Conservation (phyloP, 2,113 vertebrate species). For the Ophthalmotilapia sp. region DNA sequence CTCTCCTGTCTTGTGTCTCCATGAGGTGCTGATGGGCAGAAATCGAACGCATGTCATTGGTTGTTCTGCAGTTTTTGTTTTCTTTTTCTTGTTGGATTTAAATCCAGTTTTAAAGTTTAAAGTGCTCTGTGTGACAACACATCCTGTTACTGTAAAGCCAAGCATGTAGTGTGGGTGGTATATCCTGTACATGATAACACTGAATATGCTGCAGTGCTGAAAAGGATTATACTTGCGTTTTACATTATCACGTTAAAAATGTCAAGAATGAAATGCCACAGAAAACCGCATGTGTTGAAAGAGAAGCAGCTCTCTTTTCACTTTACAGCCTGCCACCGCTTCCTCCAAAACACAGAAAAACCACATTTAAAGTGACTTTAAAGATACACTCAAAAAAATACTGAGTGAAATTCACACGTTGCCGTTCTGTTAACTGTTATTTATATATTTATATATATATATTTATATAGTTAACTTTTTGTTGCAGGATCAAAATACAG, state of each 20-base stretch:
- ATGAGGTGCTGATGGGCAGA: background rate
- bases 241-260: background rate
- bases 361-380: background rate
- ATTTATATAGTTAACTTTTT: background rate
- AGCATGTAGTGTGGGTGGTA: background rate
- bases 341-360: background rate
- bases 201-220: background rate
- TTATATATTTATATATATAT: background rate
- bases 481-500: background rate
- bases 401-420: background rate
- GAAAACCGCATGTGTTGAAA: background rate
- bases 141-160: background rate
- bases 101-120: background rate
- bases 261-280: background rate
- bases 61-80: background rate
- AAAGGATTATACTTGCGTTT: background rate
- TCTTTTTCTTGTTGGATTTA: background rate
- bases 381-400: background rate
- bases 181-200: background rate
- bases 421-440: background rate
- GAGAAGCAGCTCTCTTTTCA: background rate
- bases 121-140: background rate
- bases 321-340: background rate
- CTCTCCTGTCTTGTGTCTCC: background rate
- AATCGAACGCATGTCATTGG: background rate